A percentile compares a stretch with the other conserved stretches of the same genome.
These are phyloP conservation scores for Congeria kusceri DNA, from an alignment of 2,888 invertebrate species.

Conservation along the genomic window DNA sequence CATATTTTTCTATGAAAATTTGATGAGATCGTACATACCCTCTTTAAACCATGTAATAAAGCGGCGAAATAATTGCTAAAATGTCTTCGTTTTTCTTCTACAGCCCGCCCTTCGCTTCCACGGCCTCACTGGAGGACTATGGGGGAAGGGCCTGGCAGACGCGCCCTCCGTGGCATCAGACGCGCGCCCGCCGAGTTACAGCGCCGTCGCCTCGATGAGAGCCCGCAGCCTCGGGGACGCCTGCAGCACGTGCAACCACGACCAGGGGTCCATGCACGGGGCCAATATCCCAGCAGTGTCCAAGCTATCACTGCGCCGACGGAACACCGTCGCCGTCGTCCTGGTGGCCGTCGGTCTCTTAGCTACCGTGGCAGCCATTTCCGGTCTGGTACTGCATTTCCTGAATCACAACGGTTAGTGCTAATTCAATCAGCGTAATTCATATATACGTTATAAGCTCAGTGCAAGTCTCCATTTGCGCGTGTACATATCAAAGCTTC, in stretches of 20 bases:
- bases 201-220: constrained; percentile 28
- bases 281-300: constrained; percentile 47
- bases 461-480: too few relatives aligned
- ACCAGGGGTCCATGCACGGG: constrained; percentile 23
- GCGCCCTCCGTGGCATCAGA: constrained; percentile 48
- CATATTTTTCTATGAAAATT: too few relatives aligned
- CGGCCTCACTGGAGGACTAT: constrained; percentile 50
- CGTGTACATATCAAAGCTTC: too few relatives aligned
- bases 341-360: constrained; percentile 63
- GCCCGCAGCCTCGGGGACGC: constrained; percentile 31
- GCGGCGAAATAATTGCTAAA: too few relatives aligned
- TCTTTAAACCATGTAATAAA: too few relatives aligned
- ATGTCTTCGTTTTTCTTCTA: constrained; percentile 8
- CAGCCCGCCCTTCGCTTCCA: constrained; percentile 63
- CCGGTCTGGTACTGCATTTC: constrained; percentile 64
- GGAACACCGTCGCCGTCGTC: constrained; percentile 65
- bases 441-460: too few relatives aligned
- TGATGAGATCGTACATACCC: too few relatives aligned
- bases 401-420: constrained; percentile 63
- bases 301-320: constrained; percentile 49
- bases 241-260: constrained; percentile 43
- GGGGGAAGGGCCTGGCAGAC: constrained; percentile 49
- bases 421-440: too few relatives aligned
- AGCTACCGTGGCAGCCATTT: constrained; percentile 63
- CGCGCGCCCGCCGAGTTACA: constrained; percentile 53